Base-by-base conservation (phyloP, 1,140 invertebrate genomes). In the Eumeta japonica region DNA sequence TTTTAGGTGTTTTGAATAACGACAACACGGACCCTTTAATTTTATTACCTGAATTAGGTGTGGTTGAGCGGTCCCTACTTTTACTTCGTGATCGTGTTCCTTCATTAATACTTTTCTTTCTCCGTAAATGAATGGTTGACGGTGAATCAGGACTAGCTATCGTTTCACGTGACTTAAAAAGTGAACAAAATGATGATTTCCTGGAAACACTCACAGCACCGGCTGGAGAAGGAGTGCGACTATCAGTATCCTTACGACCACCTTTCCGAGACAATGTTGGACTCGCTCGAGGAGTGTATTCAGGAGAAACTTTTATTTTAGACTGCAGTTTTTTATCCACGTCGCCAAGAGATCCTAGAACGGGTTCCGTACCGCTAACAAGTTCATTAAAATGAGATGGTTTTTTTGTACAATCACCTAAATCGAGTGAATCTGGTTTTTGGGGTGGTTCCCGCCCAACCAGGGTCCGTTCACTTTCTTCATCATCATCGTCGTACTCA, bases 151-250 rank as follows among this genome's bases (percentile, higher is more conserved):
- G 84, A 42, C 84, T 86, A 5, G 81, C 68, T 17, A 78, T 73
- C 3, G 72, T 73, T 53, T 79, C 78, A 30, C 67, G 74, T 41
- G 82, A 83, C 58, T 84, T 85, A 50, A 90, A 90, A 3, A 90
- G 61, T 1, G 85, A 88, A 42, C 86, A 83, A 48, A 90, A 89
- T 13, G 87, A 89, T 45, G 84, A 88, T 55, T 89, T 89, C 29
- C 88, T 75, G 0, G 87, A 88, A 0, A 84, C 78, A 0, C 81
- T 61, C 4, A 45, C 61, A 0, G 64, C 70, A 11, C n/a, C n/a
- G n/a, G 66, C 67, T 5, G 78, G 76, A 4, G 75, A 80, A 20
- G 62, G 75, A 10, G 75, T 79, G 16, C 76, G 65, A 43, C n/a
- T n/a, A n/a, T n/a, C n/a, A n/a, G n/a, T 62, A 77, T n/a, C n/a